phyloP scores from a whole-genome alignment of 2,113 vertebrate genomes.

The Aythya baeri region DNA sequence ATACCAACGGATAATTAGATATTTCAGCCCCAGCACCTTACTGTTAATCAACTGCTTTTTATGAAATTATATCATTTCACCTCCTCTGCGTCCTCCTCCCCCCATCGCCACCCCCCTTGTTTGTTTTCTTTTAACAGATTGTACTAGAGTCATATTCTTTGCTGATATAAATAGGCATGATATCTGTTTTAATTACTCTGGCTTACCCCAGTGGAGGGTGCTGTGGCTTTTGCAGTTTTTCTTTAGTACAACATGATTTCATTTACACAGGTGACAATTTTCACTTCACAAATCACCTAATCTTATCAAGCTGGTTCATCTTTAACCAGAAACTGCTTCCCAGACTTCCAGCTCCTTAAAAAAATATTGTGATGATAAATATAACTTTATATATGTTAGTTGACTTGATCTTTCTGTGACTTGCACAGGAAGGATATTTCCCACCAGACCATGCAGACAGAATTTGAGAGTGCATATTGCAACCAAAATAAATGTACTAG shows the following conservation, averaged over 20 bases:
- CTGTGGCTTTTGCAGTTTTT: not conserved
- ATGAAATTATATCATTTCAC: not conserved
- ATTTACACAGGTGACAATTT: not conserved
- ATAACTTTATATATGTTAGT: not conserved
- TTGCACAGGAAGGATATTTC: not conserved
- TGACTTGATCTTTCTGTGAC: not conserved
- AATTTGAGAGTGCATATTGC: not conserved
- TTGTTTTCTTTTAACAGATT: not conserved
- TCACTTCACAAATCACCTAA: not conserved
- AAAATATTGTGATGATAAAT: not conserved
- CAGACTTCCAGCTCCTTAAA: not conserved
- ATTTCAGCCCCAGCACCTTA: not conserved
- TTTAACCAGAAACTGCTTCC: not conserved
- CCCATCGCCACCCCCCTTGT: not conserved
- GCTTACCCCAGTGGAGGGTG: not conserved
- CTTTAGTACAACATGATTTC: not conserved
- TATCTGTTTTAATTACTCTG: not conserved
- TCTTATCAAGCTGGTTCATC: rapidly evolving
- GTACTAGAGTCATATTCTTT: not conserved
- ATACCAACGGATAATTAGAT: not conserved
- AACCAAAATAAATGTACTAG: not conserved
- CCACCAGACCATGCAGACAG: not conserved
- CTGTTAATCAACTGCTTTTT: not conserved
- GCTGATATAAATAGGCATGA: not conserved
- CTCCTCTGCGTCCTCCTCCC: rapidly evolving